Conservation (phyloP, 2,888 invertebrate species). For the Capitulum mitella region DNA sequence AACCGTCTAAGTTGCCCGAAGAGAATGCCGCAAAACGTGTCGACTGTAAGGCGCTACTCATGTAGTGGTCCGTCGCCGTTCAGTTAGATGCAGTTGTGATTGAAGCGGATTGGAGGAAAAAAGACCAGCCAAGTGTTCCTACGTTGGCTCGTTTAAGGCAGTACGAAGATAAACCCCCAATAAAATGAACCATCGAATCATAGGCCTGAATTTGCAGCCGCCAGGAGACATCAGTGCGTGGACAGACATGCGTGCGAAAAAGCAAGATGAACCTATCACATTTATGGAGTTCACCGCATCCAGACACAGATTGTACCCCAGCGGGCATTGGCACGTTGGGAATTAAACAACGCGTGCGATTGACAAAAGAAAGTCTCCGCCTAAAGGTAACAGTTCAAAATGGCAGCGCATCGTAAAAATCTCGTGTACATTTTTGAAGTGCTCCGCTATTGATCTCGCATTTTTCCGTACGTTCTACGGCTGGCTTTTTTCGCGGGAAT, state of each 20-base stretch:
- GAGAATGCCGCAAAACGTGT: background rate
- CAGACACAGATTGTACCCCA: background rate
- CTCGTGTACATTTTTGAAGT: too few species aligned
- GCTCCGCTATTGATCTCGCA: too few species aligned
- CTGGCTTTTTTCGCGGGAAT: too few species aligned
- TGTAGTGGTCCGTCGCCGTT: background rate
- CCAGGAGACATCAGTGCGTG: too few species aligned
- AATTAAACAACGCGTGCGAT: too few species aligned
- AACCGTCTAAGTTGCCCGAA: background rate
- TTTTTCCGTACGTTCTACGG: too few species aligned
- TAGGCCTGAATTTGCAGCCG: background rate
- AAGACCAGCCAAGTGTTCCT: background rate
- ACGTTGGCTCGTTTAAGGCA: background rate
- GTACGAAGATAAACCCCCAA: background rate
- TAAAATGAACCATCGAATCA: conserved; percentile 21
- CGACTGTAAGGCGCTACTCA: background rate
- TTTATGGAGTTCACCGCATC: background rate
- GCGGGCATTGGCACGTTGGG: too few species aligned
- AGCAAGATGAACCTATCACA: too few species aligned
- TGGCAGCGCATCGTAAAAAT: too few species aligned
- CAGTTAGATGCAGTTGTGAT: background rate
- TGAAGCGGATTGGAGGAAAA: background rate
- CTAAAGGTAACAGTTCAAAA: too few species aligned
- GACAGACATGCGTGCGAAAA: background rate
- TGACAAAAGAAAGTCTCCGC: too few species aligned